Evolutionary conservation across 1,140 invertebrate species (phyloP), one percentile per base, ranked within the genome.

Genomic region (Brachionus rotundiformis): DNA sequence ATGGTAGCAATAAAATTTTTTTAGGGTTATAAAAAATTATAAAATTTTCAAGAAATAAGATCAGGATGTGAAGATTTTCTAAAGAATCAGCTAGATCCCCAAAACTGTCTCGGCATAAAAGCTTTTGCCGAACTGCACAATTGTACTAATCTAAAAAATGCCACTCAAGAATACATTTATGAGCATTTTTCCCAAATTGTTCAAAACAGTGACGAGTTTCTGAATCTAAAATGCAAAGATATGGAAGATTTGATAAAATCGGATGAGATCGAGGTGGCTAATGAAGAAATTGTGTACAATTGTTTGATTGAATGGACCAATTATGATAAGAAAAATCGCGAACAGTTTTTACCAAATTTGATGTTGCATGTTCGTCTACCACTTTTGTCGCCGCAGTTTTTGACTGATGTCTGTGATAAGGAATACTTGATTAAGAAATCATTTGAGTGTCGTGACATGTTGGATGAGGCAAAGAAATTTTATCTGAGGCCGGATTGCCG

Each of bases 391-490:
- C 95, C 96, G 1, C 98, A 98, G 89, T 98, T 98, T 89, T 90
- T 99, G 23, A 96, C 98, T 36, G 95, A 95, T 19, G 97, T 95
- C 4, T 96, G 98, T 8, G 95, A 95, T 7, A 94, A 94, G 19
- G 96, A 98, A 90, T 89, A 97, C 31, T 90, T 98, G 19, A 94
- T 99, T 59, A 92, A 96, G 84, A 95, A 94, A 68, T 96, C 98
- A 88, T 95, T 98, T 86, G 92, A 93, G 0, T 98, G 96, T 87
- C 90, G 97, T 82, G 96, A 99, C 88, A 90, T 98, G 49, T 94
- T 98, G 19, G 96, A 98, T 86, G 96, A 98, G 89, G 97, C 97
- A 61, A 98, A 98, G 88, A 98, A 98, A 88, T 98, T 98, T 27
- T 82, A 76, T 79, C 88, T 90, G 98, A 29, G 89, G 98, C 61